A percentile compares a stretch with the other conserved stretches of the same genome.
Evolutionary conservation across 2,113 vertebrate genomes (phyloP).

Genomic region (Osmerus mordax): DNA sequence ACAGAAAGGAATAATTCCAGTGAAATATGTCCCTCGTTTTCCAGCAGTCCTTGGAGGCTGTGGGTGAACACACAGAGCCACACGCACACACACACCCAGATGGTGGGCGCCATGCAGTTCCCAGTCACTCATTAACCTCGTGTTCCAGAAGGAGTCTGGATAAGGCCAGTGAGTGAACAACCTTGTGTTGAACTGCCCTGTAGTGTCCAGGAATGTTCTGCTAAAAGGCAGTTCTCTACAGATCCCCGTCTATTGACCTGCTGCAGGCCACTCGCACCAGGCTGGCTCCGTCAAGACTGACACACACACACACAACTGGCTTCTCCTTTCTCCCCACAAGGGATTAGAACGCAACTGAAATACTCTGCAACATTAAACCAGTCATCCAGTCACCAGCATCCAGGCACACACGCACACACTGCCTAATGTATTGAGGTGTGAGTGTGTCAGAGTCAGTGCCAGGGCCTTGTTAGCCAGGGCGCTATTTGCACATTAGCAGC

Average conservation of each 20-base stretch:
- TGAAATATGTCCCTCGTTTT: too few species aligned
- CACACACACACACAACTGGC: too few species aligned
- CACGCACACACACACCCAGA: background rate
- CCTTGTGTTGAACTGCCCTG: too few species aligned
- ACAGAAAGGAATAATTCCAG: too few species aligned
- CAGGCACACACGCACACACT: background rate
- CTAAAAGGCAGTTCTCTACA: too few species aligned
- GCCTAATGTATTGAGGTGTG: background rate
- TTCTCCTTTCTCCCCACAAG: too few species aligned
- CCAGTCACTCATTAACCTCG: conserved; percentile 8
- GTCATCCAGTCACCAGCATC: background rate
- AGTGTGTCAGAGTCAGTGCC: background rate
- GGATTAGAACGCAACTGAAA: too few species aligned
- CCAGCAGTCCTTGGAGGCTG: too few species aligned
- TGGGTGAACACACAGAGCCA: background rate
- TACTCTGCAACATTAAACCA: background rate
- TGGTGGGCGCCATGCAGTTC: background rate
- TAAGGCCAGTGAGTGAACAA: background rate
- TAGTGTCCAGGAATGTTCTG: too few species aligned
- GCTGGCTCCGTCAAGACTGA: too few species aligned
- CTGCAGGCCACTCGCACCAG: too few species aligned
- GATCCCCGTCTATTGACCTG: too few species aligned
- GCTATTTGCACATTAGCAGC: conserved; percentile 12
- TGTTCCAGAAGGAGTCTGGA: background rate
- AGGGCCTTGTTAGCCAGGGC: background rate